Percentiles rank a stretch among this genome's conserved stretches.
phyloP scores from a whole-genome alignment of 1,140 invertebrate species.

The Schlechtendalia chinensis region DNA sequence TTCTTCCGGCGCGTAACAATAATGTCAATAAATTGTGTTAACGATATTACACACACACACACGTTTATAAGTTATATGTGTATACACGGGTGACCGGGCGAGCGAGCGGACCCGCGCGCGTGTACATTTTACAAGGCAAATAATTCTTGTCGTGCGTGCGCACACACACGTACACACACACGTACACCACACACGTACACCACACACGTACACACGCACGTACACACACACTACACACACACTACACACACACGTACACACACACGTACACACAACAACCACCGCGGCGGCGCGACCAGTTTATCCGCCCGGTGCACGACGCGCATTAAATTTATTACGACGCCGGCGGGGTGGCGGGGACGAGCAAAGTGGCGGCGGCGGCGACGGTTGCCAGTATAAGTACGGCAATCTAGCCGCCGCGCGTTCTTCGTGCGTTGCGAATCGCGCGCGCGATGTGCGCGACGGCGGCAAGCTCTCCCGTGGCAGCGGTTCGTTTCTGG shows the following conservation, averaged over 20 bases:
- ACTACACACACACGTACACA: not conserved
- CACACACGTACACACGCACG: too few species aligned
- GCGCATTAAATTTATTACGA: not conserved
- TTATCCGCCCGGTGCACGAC: not conserved
- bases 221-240: too few species aligned
- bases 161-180: too few species aligned
- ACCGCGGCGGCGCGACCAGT: not conserved
- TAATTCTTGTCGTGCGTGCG: not conserved
- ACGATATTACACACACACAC: not conserved
- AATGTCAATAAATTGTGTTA: not conserved
- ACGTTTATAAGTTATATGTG: not conserved
- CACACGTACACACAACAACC: not conserved
- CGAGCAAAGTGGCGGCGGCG: not conserved
- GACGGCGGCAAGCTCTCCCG: not conserved
- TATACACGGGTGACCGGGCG: not conserved
- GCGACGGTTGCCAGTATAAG: not conserved
- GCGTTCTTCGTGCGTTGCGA: not conserved
- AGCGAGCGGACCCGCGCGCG: too few species aligned
- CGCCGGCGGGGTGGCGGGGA: not conserved
- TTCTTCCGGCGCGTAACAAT: not conserved
- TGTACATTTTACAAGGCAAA: not conserved
- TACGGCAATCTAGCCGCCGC: slow-evolving; percentile 28
- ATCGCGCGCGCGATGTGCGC: not conserved
- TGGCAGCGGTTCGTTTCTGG: slow-evolving; percentile 46
- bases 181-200: too few species aligned